Evolutionary conservation across 2,888 invertebrate genomes (phyloP), one percentile per base, ranked within the genome.

Genomic region (Synergus gifuensis): DNA sequence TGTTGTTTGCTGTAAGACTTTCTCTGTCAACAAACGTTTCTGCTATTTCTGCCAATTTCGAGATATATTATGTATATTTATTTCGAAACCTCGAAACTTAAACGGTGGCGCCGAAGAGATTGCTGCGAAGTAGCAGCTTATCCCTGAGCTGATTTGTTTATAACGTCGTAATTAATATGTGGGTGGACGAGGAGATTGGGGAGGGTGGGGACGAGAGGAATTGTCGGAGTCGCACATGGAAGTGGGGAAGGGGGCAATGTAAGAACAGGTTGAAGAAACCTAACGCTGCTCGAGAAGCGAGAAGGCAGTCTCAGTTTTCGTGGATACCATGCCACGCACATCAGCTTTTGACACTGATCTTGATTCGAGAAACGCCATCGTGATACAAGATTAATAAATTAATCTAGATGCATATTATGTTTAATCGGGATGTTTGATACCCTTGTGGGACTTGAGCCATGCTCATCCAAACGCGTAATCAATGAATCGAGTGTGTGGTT

Each of bases 71-170:
- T 16, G 7, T 8, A 60, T 60, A 60, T 9, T 64, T 40, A 64
- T 64, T 64, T 64, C 7, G 40, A 64, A 64, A 40, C 36, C 64
- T 64, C 40, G 36, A 64, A 64, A 64, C 40, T 64, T 63, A 64
- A 64, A 40, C 9, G 40, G 64, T 64, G 64, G 64, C 64, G 16
- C 22, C 46, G 36, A 73, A 16, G 49, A 54, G 49, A 16, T 54
- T 73, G 49, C 73, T 73, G 73, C 73, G 54, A 73, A 73, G 54
- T 73, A 73, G 49, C 49, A n/a, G 36, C 49, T 44, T 73, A 73
- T 73, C 73, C 73, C 73, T 73, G 73, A 73, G 73, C 73, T 73
- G 73, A 73, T 73, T 73, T 73, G 73, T 73, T 73, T 73, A 73
- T 73, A 73, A 73, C 73, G 73, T 73, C 73, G 73, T 73, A 73